phyloP scores from a whole-genome alignment of 2,797 vertebrate genomes.

The Ctenochaetus hawaiiensis region DNA sequence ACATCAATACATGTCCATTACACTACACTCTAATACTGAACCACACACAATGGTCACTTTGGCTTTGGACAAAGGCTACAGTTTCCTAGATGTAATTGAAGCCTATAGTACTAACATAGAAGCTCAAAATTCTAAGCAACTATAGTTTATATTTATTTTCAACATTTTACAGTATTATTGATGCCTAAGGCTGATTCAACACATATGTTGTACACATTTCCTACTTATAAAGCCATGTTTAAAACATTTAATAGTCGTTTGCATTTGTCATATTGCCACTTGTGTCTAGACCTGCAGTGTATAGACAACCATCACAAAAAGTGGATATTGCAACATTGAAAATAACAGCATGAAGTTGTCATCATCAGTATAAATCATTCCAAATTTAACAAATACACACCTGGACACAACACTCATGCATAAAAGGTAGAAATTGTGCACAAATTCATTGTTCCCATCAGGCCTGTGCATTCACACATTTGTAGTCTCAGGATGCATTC shows the following conservation, averaged over 20 bases:
- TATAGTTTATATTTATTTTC: not conserved
- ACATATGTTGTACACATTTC: not conserved
- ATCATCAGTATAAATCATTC: not conserved
- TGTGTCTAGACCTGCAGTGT: not conserved
- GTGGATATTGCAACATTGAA: not conserved
- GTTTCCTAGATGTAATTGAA: not conserved
- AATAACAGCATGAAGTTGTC: not conserved
- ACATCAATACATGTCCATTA: conserved; percentile 20
- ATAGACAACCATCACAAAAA: not conserved
- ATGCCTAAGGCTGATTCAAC: not conserved
- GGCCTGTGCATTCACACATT: not conserved
- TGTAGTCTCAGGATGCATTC: not conserved
- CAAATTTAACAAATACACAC: not conserved
- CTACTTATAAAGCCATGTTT: not conserved
- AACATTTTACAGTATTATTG: not conserved
- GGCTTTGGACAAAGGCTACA: not conserved
- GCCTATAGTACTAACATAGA: not conserved
- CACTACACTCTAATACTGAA: not conserved
- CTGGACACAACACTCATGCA: not conserved
- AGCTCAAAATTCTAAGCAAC: not conserved
- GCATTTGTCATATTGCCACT: not conserved
- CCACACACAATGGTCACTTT: not conserved
- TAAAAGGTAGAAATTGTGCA: not conserved
- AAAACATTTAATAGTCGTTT: not conserved
- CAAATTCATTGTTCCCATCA: not conserved